A percentile compares a stretch with the other conserved stretches of the same genome.
Evolutionary conservation across 2,113 vertebrate genomes (phyloP).

Genomic region (Serilophus lunatus): DNA sequence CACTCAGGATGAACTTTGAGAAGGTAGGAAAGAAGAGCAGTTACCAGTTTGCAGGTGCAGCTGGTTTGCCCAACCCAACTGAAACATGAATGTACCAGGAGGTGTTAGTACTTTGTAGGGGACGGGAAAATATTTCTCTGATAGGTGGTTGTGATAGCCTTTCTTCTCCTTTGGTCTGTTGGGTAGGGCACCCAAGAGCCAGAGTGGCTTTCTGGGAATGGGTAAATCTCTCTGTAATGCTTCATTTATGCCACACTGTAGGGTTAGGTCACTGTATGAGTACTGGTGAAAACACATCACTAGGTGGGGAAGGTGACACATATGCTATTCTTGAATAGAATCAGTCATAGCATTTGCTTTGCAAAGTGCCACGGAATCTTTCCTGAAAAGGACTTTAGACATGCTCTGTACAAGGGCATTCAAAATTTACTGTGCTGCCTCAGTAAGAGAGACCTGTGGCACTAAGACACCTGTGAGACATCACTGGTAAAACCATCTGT

Average conservation of each 20-base stretch:
- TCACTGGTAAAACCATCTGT: background rate
- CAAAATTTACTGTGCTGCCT: background rate
- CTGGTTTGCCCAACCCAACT: background rate
- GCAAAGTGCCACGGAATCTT: accelerated
- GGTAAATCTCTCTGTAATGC: background rate
- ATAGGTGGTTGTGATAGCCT: background rate
- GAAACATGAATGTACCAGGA: background rate
- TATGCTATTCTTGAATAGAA: background rate
- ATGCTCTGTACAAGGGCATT: background rate
- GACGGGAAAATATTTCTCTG: background rate
- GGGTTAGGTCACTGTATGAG: background rate
- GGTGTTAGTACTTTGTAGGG: background rate
- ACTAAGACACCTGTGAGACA: background rate
- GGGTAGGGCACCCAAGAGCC: too few relatives aligned
- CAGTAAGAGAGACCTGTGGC: background rate
- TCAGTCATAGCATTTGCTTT: background rate
- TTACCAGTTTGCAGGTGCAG: background rate
- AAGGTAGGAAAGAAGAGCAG: background rate
- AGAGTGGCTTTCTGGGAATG: background rate
- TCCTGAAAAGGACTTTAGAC: background rate
- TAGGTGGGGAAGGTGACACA: background rate
- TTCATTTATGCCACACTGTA: background rate
- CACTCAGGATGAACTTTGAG: background rate
- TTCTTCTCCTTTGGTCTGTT: background rate
- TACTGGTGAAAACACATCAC: background rate